Percentiles rank a stretch among this genome's conserved stretches.
Evolutionary conservation across 2,113 vertebrate genomes (phyloP).

Genomic region (Ameiurus melas): DNA sequence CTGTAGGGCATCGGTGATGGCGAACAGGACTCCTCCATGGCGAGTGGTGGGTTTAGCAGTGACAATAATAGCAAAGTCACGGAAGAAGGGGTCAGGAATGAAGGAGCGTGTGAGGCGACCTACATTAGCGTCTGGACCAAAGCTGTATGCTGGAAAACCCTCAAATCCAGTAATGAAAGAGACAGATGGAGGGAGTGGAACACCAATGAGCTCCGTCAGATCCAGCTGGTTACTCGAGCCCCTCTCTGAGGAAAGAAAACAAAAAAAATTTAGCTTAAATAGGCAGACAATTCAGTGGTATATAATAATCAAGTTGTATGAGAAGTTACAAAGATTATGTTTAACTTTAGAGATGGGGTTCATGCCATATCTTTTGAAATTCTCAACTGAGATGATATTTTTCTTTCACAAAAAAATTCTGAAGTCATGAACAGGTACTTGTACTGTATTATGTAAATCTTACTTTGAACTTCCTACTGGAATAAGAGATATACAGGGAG

Average conservation of each 20-base stretch:
- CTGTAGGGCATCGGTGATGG: slow-evolving; percentile 88
- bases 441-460: background rate
- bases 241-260: slow-evolving; percentile 66
- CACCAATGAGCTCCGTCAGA: slow-evolving; percentile 89
- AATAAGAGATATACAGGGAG: background rate
- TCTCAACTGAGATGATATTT: background rate
- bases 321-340: background rate
- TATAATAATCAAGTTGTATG: background rate
- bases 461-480: background rate
- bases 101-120: slow-evolving; percentile 86
- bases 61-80: slow-evolving; percentile 82
- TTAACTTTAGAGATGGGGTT: background rate
- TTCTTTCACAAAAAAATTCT: background rate
- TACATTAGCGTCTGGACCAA: slow-evolving; percentile 84
- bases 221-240: slow-evolving; percentile 77
- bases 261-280: background rate
- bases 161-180: slow-evolving; percentile 91
- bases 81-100: slow-evolving; percentile 82
- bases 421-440: background rate
- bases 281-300: background rate
- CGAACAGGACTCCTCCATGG: slow-evolving; percentile 84
- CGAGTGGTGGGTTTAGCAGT: slow-evolving; percentile 79
- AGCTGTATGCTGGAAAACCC: slow-evolving; percentile 92
- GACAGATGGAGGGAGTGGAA: slow-evolving; percentile 92
- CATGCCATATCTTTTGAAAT: background rate